Evolutionary conservation across 2,113 vertebrate species (phyloP), one percentile per base, ranked within the genome.

Genomic region (Crotalus helleri): DNA sequence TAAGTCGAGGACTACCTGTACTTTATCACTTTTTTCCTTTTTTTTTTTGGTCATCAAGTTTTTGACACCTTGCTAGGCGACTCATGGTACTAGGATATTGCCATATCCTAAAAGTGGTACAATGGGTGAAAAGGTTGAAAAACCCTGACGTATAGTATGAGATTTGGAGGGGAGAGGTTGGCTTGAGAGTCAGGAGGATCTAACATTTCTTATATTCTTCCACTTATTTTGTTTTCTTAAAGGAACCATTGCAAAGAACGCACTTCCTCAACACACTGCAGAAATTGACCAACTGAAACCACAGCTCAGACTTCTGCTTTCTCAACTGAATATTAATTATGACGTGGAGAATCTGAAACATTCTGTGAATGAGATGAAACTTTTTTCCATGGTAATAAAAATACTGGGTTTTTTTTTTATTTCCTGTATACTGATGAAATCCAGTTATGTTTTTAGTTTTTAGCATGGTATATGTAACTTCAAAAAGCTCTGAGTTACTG

Each of bases 271-370:
- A 4, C 97, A 97, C 91, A 94, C 88, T 1, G 95, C 87, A 91
- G 94, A 97, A 92, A 94, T 90, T 44, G 93, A 97, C 59, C 93
- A 97, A 59, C 96, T 98, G 92, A 97, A 96, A 92, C 94, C 95
- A 85, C 97, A 97, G 92, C 97, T 98, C 49, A 94, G 93, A 61
- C 89, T 93, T 81, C 94, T 98, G 33, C 93, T 98, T 39, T 93
- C 96, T 92, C 95, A 96, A 85, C 98, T 98, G 93, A 91, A 64
- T 51, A 96, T 98, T 92, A 90, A 93, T 0, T 97, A 93, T 1
- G 94, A 97, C 5, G 3, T 92, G 12, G 92, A 95, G 2, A 94
- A 97, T 26, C 96, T 98, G 49, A 96, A 51, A 93, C 98, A 94
- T 26, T 92, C 95, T 12, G 96, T 95, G 57, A 96, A 97, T 90